These are phyloP conservation scores for Urophycis tenuis DNA, from an alignment of 2,797 vertebrate genomes.

Conservation along the genomic window DNA sequence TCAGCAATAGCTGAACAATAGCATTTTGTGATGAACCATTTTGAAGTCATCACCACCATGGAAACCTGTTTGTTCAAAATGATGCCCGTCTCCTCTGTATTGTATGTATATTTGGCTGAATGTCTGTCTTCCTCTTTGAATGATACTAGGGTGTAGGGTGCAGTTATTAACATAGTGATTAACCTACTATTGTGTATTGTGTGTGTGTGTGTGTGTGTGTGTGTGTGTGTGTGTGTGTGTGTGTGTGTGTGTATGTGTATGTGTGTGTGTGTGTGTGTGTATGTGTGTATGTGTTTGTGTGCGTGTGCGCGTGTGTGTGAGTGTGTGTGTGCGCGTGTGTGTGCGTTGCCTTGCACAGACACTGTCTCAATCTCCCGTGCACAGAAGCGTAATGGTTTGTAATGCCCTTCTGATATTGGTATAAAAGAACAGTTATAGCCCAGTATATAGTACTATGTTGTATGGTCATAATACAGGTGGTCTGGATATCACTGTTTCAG, in stretches of 20 bases:
- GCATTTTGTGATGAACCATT: slow-evolving; percentile 57
- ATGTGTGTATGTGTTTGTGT: background rate
- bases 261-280: background rate
- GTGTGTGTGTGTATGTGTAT: background rate
- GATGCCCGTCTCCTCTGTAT: slow-evolving; percentile 18
- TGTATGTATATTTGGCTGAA: background rate
- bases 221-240: background rate
- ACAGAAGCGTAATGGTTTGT: background rate
- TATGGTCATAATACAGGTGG: background rate
- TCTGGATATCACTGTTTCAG: slow-evolving; percentile 43
- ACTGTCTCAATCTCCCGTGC: background rate
- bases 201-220: background rate
- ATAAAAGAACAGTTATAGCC: background rate
- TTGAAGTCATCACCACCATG: slow-evolving; percentile 52
- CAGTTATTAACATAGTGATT: slow-evolving; percentile 23
- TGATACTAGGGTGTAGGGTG: background rate
- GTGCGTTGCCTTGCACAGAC: background rate
- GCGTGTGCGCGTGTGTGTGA: background rate
- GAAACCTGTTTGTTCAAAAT: slow-evolving; percentile 34
- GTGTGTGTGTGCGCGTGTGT: background rate
- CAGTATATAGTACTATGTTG: background rate
- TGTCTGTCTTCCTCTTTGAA: slow-evolving; percentile 11
- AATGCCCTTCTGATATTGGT: background rate
- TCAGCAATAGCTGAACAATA: slow-evolving; percentile 58
- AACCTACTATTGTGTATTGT: background rate